These are phyloP conservation scores for Rhea americana DNA, from an alignment of 2,113 vertebrate genomes.

Conservation along the genomic window DNA sequence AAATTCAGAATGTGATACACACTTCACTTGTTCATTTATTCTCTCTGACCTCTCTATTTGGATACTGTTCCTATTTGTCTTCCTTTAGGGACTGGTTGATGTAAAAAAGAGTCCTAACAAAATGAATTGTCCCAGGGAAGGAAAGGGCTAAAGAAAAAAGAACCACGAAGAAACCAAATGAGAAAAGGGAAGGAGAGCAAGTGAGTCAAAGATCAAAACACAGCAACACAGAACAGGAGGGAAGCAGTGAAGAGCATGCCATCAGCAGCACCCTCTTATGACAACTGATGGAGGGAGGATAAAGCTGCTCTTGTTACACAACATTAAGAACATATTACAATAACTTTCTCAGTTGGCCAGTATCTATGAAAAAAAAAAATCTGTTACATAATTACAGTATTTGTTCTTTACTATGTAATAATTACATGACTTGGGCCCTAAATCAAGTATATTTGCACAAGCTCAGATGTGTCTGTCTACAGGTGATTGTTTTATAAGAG, in stretches of 20 bases:
- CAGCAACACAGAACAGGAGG: background rate
- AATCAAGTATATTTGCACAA: background rate
- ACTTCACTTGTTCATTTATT: background rate
- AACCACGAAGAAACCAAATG: background rate
- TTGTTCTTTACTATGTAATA: background rate
- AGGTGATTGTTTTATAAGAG: background rate
- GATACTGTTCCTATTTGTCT: background rate
- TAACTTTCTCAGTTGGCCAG: background rate
- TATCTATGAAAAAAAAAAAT: background rate
- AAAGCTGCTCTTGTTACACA: background rate
- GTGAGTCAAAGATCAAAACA: background rate
- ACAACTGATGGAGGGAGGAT: background rate
- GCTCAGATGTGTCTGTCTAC: background rate
- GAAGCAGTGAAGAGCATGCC: background rate
- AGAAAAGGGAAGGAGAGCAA: background rate
- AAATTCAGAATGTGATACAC: accelerated
- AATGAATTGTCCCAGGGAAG: background rate
- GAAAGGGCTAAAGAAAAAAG: background rate
- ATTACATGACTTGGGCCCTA: background rate
- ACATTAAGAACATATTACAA: background rate
- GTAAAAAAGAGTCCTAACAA: background rate
- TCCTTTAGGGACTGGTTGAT: background rate
- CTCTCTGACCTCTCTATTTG: background rate
- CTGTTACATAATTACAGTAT: too few relatives aligned
- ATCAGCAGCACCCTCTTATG: background rate